phyloP scores from a whole-genome alignment of 2,113 vertebrate species.

The Paradisaea rubra region DNA sequence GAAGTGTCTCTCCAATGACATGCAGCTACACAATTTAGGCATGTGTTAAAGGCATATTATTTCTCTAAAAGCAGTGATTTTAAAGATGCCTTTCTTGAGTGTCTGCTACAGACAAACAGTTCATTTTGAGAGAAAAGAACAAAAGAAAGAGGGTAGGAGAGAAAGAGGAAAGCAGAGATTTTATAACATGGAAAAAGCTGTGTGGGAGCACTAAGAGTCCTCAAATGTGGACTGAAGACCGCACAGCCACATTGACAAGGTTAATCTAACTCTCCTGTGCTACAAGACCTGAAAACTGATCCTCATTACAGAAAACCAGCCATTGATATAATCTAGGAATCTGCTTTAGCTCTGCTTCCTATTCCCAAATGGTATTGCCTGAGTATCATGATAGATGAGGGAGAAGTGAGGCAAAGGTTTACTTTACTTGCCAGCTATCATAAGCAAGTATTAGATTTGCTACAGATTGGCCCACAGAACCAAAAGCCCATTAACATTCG shows the following conservation, averaged over 20 bases:
- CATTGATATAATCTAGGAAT: background rate
- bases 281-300: background rate
- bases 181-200: background rate
- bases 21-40: background rate
- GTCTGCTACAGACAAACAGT: background rate
- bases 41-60: background rate
- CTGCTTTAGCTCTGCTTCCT: background rate
- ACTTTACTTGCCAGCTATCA: background rate
- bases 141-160: background rate
- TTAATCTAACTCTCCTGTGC: background rate
- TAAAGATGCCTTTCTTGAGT: background rate
- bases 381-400: background rate
- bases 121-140: background rate
- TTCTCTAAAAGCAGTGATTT: conserved; percentile 10
- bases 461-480: background rate
- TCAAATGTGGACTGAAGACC: background rate
- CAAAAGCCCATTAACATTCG: background rate
- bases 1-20: background rate
- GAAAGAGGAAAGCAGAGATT: background rate
- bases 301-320: background rate
- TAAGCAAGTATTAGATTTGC: background rate
- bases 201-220: background rate
- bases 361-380: background rate
- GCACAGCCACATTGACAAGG: background rate
- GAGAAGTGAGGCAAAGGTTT: background rate